Base-by-base conservation (phyloP, 2,888 invertebrate genomes). In the Acrobeloides nanus region DNA sequence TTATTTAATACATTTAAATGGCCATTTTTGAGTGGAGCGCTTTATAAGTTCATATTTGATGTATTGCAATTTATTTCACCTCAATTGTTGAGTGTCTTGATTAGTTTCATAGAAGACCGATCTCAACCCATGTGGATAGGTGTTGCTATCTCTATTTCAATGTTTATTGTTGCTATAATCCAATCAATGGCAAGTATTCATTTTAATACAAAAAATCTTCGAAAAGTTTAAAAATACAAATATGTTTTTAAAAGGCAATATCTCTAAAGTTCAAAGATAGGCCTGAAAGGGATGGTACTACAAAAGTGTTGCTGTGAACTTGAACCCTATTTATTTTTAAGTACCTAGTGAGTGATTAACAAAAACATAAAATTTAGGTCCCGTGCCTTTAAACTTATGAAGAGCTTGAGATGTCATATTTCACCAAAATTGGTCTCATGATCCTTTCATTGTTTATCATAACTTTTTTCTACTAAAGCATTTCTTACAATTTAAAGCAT, bases 181-280 rank as follows among this genome's bases (percentile, higher is more conserved):
- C 88, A 89, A 76, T 89, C 90, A 0, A 75, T 89, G 61, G 78
- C 90, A 38, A 35, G 53, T 24, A 6, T n/a, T n/a, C n/a, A n/a
- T n/a, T n/a, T n/a, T n/a, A n/a, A n/a, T n/a, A n/a, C n/a, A 12
- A 24, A 6, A 38, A 3, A 48, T 47, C 25, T 47, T 3, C 3
- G 2, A 12, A 4, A n/a, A n/a, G n/a, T n/a, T n/a, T n/a, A n/a
- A n/a, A n/a, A n/a, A n/a, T n/a, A n/a, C n/a, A n/a, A n/a, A n/a
- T n/a, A n/a, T n/a, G n/a, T n/a, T n/a, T n/a, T n/a, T n/a, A n/a
- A n/a, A n/a, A n/a, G n/a, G n/a, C n/a, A n/a, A n/a, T n/a, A n/a
- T n/a, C n/a, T n/a, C n/a, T n/a, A n/a, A n/a, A n/a, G n/a, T n/a
- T n/a, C n/a, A n/a, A n/a, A n/a, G n/a, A n/a, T n/a, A n/a, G n/a